Conservation (phyloP, 1,140 invertebrate genomes). For the Tigriopus japonicus region DNA sequence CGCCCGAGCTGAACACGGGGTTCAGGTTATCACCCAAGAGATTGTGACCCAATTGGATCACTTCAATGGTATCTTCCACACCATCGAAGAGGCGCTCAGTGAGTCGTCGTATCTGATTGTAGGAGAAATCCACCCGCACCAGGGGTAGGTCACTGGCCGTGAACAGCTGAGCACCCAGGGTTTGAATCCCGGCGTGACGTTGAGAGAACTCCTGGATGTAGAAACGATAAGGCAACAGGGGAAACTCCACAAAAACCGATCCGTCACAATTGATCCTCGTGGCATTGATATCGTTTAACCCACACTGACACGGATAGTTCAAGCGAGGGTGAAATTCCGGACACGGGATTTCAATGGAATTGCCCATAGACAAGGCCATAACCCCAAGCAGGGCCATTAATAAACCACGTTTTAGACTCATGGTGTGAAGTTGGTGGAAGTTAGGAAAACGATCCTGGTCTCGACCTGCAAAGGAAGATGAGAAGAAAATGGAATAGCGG, state of each 20-base stretch:
- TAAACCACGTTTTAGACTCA: too few species aligned
- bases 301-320: conserved; percentile 20
- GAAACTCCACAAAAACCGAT: conserved; percentile 56
- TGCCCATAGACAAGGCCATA: too few species aligned
- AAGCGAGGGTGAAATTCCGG: conserved; percentile 16
- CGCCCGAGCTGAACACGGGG: conserved; percentile 61
- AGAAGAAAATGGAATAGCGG: too few species aligned
- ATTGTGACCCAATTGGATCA: conserved; percentile 53
- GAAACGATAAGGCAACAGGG: conserved; percentile 42
- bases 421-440: too few species aligned
- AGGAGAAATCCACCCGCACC: conserved; percentile 45
- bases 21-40: conserved; percentile 67
- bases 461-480: too few species aligned
- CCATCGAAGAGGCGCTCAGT: conserved; percentile 51
- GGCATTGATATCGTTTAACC: conserved; percentile 22
- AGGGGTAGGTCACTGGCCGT: conserved; percentile 41
- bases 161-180: conserved; percentile 48
- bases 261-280: conserved; percentile 53
- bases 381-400: too few species aligned
- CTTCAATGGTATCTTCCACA: conserved; percentile 40
- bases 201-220: conserved; percentile 55
- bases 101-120: conserved; percentile 55
- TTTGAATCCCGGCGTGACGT: conserved; percentile 51
- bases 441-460: too few species aligned
- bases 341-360: conserved; percentile 16